A percentile compares a stretch with the other conserved stretches of the same genome.
These are phyloP conservation scores for Melanerpes formicivorus DNA, from an alignment of 2,113 vertebrate genomes.

Conservation along the genomic window DNA sequence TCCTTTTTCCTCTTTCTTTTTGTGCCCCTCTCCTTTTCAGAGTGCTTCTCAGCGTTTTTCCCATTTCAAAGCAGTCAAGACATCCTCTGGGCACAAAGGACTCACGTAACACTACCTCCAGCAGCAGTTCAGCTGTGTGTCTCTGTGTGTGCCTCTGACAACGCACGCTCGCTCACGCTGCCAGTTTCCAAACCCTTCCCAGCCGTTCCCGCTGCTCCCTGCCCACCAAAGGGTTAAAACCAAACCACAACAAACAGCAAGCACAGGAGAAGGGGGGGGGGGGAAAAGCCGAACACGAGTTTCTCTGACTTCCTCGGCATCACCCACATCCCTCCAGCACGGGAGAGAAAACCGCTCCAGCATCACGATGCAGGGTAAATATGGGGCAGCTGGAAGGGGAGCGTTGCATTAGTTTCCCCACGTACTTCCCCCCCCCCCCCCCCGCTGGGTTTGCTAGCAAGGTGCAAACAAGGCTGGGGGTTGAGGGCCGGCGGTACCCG, in stretches of 20 bases:
- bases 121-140: slow-evolving; percentile 17
- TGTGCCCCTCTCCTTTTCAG: rapidly evolving
- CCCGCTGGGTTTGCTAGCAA: neutral
- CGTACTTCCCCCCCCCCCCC: neutral
- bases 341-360: neutral
- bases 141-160: neutral
- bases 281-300: neutral
- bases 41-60: slow-evolving; percentile 42
- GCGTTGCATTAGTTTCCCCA: neutral
- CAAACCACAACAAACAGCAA: slow-evolving; percentile 63
- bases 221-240: slow-evolving; percentile 39
- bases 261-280: neutral
- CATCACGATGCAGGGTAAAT: neutral
- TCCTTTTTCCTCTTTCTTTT: neutral
- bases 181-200: neutral
- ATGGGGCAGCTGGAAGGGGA: neutral
- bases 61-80: slow-evolving; percentile 46
- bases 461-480: neutral
- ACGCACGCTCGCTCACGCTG: neutral
- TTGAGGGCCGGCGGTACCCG: neutral
- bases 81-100: slow-evolving; percentile 36
- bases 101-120: slow-evolving; percentile 50
- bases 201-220: neutral
- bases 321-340: neutral
- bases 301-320: slow-evolving; percentile 33